phyloP scores from a whole-genome alignment of 2,113 vertebrate genomes.

The Hyaena hyaena region DNA sequence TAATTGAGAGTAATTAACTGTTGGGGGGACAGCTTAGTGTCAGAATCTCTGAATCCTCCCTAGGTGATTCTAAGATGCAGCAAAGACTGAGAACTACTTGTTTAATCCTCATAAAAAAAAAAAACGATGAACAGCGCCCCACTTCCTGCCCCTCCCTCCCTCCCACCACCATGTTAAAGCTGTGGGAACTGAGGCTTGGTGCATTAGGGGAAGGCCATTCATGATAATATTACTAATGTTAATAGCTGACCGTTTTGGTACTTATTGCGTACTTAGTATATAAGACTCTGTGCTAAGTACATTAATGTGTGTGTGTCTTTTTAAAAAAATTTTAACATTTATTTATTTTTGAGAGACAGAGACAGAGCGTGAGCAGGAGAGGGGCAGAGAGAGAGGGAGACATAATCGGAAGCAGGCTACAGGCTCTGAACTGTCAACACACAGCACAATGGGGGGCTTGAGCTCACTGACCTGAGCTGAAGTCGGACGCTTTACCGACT shows the following conservation, averaged over 20 bases:
- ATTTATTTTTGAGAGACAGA: too few relatives aligned
- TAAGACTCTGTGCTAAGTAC: not conserved
- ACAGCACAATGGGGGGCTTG: too few relatives aligned
- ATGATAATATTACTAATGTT: not conserved
- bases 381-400: too few relatives aligned
- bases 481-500: too few relatives aligned
- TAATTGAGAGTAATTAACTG: not conserved
- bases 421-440: too few relatives aligned
- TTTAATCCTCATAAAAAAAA: not conserved
- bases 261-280: not conserved
- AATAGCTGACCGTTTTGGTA: not conserved
- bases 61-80: constrained; percentile 33
- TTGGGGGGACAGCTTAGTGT: not conserved
- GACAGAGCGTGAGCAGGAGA: too few relatives aligned
- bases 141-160: not conserved
- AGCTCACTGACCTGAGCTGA: too few relatives aligned
- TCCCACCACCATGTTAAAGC: not conserved
- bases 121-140: not conserved
- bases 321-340: too few relatives aligned
- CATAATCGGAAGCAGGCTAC: too few relatives aligned
- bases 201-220: not conserved
- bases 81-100: constrained; percentile 38
- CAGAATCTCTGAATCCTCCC: not conserved
- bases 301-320: not conserved
- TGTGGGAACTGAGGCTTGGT: constrained; percentile 15